Evolutionary conservation across 2,888 invertebrate species (phyloP).

Genomic region (Iphiclides podalirius): DNA sequence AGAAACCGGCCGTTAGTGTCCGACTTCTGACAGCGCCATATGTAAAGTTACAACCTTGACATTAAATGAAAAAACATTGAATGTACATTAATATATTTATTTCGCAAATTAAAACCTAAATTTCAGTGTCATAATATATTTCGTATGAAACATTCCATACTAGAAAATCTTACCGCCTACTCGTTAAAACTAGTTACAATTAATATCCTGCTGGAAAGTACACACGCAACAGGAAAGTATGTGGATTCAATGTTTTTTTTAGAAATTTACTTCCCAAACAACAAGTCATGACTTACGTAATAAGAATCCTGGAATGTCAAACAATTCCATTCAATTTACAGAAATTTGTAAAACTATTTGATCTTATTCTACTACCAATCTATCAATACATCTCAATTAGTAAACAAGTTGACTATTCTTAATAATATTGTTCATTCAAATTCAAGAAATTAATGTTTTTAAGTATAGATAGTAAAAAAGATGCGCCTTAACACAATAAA

Average conservation of each 20-base stretch:
- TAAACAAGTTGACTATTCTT: background rate
- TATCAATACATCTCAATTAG: background rate
- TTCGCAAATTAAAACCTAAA: slow-evolving; percentile 45
- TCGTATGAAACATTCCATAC: slow-evolving; percentile 48
- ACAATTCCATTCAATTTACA: background rate
- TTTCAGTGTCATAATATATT: slow-evolving; percentile 46
- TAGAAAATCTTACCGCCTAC: slow-evolving; percentile 17
- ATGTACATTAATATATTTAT: slow-evolving; percentile 52
- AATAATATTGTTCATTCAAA: background rate
- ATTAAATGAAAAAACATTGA: slow-evolving; percentile 27
- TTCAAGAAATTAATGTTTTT: background rate
- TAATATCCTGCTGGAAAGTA: slow-evolving; percentile 1
- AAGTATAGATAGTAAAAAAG: background rate
- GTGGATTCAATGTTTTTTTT: background rate
- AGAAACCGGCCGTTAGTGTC: too few species aligned
- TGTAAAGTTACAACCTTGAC: too few species aligned
- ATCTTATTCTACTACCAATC: background rate
- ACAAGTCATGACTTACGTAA: background rate
- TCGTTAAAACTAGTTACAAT: slow-evolving; percentile 7
- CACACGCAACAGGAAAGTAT: background rate
- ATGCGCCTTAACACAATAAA: too few species aligned
- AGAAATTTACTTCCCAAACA: background rate
- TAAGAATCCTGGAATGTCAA: slow-evolving; percentile 8
- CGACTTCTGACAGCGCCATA: too few species aligned
- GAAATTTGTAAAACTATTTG: slow-evolving; percentile 3